Evolutionary conservation across 2,888 invertebrate species (phyloP), one percentile per base, ranked within the genome.

Genomic region (Ennomos fuscantarius): DNA sequence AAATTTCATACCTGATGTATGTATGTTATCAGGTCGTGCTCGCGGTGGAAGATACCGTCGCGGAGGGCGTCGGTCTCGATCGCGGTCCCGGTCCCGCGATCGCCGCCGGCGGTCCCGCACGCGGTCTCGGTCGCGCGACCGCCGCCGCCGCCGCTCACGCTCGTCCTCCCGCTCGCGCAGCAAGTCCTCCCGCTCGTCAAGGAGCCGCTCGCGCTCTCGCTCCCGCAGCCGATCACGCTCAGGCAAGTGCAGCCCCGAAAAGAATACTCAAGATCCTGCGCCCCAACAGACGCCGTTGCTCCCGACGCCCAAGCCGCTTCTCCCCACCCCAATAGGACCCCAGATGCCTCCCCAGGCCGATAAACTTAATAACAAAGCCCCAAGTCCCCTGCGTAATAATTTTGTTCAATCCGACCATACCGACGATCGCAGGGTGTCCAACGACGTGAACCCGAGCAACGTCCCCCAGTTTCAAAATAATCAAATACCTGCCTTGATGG

Each of bases 211-310:
- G 60, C 89, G 88, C 57, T 87, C 87, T 59, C 86, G 89, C 52
- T 88, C 89, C 74, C 89, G 89, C 48, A 86, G 86, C 84, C 87
- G 85, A 68, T 90, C 87, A 72, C 90, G 91, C 75, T 91, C 92
- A 93, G 92, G 92, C 93, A 93, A 93, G 92, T 92, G 89, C 85
- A 90, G 90, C 85, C 89, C 89, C 62, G 73, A 67, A 72, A 87
- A 85, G 79, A 82, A 82, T 62, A 68, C 76, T 74, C 74, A 74
- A 72, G 78, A 80, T 62, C 69, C 76, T 66, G 80, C 76, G 69
- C 81, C 78, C 67, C 84, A 82, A 73, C 78, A 34, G 51, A 44
- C 42, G 50, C 76, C 82, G 68, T 71, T 81, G 66, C 78, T 76
- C 65, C 82, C 82, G 58, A 79, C 79, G 63, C 80, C 83, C 53